Conservation (phyloP, 2,113 vertebrate genomes). For the Podarcis cretensis region DNA sequence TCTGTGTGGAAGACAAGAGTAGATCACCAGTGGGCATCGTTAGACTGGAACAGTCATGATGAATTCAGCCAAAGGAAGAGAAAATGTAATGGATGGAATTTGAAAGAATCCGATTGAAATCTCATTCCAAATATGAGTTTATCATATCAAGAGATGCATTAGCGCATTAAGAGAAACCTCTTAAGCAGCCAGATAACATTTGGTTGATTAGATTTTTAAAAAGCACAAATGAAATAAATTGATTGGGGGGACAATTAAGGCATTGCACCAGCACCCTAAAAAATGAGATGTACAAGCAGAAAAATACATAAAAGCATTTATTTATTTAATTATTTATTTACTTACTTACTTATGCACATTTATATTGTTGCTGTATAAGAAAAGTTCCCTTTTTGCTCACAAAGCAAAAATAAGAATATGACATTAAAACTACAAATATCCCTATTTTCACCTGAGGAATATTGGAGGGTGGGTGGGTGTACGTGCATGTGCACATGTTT, state of each 20-base stretch:
- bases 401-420: background rate
- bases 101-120: background rate
- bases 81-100: background rate
- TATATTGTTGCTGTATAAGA: background rate
- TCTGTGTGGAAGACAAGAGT: conserved; percentile 54
- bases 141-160: background rate
- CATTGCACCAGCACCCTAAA: background rate
- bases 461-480: no score
- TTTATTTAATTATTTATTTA: background rate
- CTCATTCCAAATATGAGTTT: background rate
- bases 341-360: no score
- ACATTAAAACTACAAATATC: background rate
- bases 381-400: background rate
- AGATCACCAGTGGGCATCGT: conserved; percentile 39
- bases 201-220: background rate
- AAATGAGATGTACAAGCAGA: background rate
- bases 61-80: background rate
- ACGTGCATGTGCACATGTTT: no score
- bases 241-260: background rate
- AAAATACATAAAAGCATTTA: background rate
- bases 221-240: background rate
- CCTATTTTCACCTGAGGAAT: no score
- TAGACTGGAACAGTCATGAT: conserved; percentile 1
- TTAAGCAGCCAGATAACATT: background rate
- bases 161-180: background rate